Conservation (phyloP, 1,140 invertebrate species). For the Andricus grossulariae region DNA sequence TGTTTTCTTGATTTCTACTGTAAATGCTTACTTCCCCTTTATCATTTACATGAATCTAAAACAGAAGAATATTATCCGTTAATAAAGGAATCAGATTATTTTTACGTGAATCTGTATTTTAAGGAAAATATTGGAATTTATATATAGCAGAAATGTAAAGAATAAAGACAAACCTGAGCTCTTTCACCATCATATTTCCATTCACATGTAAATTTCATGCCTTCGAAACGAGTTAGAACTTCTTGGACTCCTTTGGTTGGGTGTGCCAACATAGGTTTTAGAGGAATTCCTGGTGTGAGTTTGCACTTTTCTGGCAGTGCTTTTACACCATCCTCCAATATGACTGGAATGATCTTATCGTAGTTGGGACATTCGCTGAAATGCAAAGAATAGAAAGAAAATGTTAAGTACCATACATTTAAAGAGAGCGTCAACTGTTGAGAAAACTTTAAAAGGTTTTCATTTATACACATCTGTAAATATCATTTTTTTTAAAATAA, state of each 20-base stretch:
- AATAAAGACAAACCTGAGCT: constrained; percentile 85
- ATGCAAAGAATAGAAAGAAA: constrained; percentile 46
- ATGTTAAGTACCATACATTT: too few relatives aligned
- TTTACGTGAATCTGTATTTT: neutral
- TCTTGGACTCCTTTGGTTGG: constrained; percentile 96
- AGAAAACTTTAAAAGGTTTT: too few relatives aligned
- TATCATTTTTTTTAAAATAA: neutral
- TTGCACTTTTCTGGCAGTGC: constrained; percentile 89
- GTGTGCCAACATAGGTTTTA: constrained; percentile 99
- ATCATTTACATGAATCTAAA: constrained; percentile 85
- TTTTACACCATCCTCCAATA: constrained; percentile 88
- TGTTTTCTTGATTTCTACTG: constrained; percentile 98
- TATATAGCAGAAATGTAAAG: constrained; percentile 22
- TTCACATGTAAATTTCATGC: constrained; percentile 96
- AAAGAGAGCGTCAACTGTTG: too few relatives aligned
- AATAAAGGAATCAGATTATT: neutral
- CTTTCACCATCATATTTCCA: constrained; percentile 99
- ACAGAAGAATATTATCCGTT: constrained; percentile 3
- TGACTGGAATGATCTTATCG: constrained; percentile 88
- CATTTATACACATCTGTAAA: too few relatives aligned
- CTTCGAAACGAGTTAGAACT: constrained; percentile 93
- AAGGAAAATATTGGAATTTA: neutral
- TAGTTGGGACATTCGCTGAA: constrained; percentile 97
- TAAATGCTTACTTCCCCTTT: constrained; percentile 88
- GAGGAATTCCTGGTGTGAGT: constrained; percentile 93